Evolutionary conservation across 2,797 vertebrate species (phyloP).

Genomic region (Bufotes viridis): DNA sequence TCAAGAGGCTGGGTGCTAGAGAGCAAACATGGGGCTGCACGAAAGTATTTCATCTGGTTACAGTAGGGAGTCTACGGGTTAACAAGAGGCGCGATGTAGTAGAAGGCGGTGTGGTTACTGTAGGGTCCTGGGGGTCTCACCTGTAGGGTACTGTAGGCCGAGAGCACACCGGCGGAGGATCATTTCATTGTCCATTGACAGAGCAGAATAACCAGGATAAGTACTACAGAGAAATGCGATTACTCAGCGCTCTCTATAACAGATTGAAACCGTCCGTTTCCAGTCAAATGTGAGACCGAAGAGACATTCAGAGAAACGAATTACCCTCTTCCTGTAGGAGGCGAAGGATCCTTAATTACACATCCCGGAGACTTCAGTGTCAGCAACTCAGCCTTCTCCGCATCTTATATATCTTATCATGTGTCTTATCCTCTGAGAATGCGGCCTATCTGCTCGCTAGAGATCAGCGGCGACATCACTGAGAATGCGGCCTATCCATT

Average conservation of each 20-base stretch:
- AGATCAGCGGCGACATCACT: too few relatives aligned
- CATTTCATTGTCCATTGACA: neutral
- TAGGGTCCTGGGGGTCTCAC: neutral
- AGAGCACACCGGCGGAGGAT: neutral
- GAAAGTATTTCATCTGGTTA: neutral
- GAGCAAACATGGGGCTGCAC: neutral
- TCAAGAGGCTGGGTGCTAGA: slow-evolving; percentile 23
- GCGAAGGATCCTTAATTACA: neutral
- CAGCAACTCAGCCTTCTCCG: neutral
- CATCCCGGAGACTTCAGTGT: neutral
- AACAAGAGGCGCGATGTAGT: neutral
- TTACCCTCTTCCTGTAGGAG: neutral
- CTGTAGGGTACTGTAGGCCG: too few relatives aligned
- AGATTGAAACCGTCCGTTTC: neutral
- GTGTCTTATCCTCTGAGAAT: neutral
- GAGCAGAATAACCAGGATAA: neutral
- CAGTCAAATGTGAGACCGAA: neutral
- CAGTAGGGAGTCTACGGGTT: neutral
- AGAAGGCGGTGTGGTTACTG: neutral
- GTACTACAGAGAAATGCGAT: neutral
- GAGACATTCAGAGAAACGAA: neutral
- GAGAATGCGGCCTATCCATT: too few relatives aligned
- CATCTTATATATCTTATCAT: neutral
- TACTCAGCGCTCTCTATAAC: neutral
- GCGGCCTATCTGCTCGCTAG: neutral